Percentiles rank a stretch among this genome's conserved stretches.
phyloP scores from a whole-genome alignment of 2,113 vertebrate genomes.

The Pogona vitticeps region DNA sequence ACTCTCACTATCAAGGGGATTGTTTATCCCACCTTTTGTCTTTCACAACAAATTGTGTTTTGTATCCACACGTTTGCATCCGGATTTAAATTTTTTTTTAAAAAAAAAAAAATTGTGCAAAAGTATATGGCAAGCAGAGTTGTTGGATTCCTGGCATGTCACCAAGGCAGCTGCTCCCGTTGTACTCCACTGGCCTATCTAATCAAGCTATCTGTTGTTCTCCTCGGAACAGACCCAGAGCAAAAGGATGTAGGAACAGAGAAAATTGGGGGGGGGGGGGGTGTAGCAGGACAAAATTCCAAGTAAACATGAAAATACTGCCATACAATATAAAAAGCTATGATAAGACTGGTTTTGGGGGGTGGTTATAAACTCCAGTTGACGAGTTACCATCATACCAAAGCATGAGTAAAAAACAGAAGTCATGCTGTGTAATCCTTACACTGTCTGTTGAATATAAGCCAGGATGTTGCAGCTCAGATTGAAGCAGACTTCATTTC shows the following conservation, averaged over 20 bases:
- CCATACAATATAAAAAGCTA: not conserved
- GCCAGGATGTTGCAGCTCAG: not conserved
- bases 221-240: constrained; percentile 11
- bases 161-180: constrained; percentile 29
- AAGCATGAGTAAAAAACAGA: not conserved
- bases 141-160: not conserved
- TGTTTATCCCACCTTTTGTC: not conserved
- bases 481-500: not conserved
- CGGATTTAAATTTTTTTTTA: not conserved
- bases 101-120: constrained; percentile 1
- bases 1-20: not conserved
- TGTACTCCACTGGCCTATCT: constrained; percentile 18
- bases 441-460: not conserved
- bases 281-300: not conserved
- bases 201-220: constrained; percentile 10
- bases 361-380: not conserved
- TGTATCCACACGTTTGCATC: not conserved
- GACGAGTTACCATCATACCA: not conserved
- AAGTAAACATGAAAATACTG: not conserved
- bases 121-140: not conserved
- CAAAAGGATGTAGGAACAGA: not conserved
- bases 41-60: not conserved
- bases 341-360: not conserved
- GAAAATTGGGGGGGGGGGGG: not conserved
- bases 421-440: not conserved